phyloP scores from a whole-genome alignment of 2,113 vertebrate genomes.

The Orthonyx spaldingii region DNA sequence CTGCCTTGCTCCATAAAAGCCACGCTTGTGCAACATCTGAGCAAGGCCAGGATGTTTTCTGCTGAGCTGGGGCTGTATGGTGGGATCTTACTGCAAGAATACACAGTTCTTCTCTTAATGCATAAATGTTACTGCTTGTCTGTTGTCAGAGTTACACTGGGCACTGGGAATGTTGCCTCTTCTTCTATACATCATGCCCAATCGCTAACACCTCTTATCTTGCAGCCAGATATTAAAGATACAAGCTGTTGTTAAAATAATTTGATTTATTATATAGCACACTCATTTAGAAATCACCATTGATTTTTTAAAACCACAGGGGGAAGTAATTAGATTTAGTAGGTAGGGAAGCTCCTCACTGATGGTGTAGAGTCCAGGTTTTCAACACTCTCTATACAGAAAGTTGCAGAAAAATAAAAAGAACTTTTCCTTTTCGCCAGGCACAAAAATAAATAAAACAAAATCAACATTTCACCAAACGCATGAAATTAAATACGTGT shows the following conservation, averaged over 20 bases:
- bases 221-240: neutral
- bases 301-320: neutral
- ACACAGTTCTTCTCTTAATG: neutral
- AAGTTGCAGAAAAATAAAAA: neutral
- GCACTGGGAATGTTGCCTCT: neutral
- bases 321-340: neutral
- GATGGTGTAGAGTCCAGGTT: neutral
- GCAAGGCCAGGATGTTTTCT: neutral
- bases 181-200: neutral
- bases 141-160: neutral
- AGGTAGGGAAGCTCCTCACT: neutral
- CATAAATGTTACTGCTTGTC: neutral
- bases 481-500: neutral
- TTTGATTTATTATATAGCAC: neutral
- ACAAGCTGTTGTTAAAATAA: neutral
- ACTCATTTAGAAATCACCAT: neutral
- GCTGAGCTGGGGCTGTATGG: neutral
- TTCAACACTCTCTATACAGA: neutral
- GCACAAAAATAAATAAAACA: constrained; percentile 25
- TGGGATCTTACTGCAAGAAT: neutral
- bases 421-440: neutral
- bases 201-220: neutral
- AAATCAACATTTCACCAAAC: constrained; percentile 3
- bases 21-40: neutral
- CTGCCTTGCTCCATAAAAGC: neutral